Conservation (phyloP, 2,797 vertebrate species). For the Characodon lateralis region DNA sequence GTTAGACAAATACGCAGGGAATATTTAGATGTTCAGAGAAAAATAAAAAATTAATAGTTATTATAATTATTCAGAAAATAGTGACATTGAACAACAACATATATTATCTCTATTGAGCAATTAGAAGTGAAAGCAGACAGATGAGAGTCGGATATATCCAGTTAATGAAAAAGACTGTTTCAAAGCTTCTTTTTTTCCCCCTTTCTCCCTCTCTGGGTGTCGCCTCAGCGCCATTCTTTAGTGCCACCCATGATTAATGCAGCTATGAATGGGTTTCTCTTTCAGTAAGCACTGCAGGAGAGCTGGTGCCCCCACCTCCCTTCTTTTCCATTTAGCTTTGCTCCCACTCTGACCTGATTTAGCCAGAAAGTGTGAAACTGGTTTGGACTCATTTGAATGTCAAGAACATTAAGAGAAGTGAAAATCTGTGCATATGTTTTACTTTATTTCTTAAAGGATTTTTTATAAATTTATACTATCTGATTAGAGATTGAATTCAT, state of each 20-base stretch:
- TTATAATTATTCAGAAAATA: not conserved
- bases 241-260: conserved; percentile 73
- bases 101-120: conserved; percentile 6
- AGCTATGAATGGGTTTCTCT: conserved; percentile 66
- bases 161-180: conserved; percentile 34
- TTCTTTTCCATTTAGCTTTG: conserved; percentile 53
- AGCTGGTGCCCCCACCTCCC: conserved; percentile 30
- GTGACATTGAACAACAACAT: not conserved
- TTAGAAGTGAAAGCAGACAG: conserved; percentile 28
- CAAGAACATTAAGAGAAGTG: conserved; percentile 62
- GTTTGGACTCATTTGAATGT: conserved; percentile 76
- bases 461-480: not conserved
- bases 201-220: conserved; percentile 36
- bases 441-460: conserved; percentile 40
- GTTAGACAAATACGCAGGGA: not conserved
- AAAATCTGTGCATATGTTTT: conserved; percentile 45
- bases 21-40: not conserved
- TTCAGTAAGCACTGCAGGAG: conserved; percentile 54
- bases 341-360: conserved; percentile 62
- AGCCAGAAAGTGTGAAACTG: conserved; percentile 66
- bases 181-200: conserved; percentile 27
- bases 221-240: conserved; percentile 57
- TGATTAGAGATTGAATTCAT: not conserved
- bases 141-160: conserved; percentile 35
- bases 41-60: not conserved